Evolutionary conservation across 2,797 vertebrate species (phyloP), one percentile per base, ranked within the genome.

Genomic region (Sebastiscus albofasciatus): DNA sequence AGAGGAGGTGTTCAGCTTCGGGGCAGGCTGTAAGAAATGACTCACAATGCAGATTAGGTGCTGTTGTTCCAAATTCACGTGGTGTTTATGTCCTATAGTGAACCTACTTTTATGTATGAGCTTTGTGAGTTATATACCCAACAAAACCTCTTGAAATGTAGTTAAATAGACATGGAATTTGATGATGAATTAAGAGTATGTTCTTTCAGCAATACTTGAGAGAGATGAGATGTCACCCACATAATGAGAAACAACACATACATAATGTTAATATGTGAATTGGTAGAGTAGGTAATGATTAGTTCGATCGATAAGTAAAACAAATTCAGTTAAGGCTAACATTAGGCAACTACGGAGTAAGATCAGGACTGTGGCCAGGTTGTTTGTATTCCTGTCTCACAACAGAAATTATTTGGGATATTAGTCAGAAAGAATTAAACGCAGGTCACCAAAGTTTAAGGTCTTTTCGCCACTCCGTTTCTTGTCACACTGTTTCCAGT

Each of bases 21-120:
- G 98, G 46, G 96, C 95, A 0, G 89, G 93, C 90, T 99, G 98
- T 99, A 93, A 97, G 98, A 81, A 61, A 80, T 33, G 0, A 18
- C 18, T 71, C n/a, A 69, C 46, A 24, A 8, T 1, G 1, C 6
- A 56, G 36, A 64, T 52, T 36, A 26, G 55, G 4, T 39, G 27
- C 11, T 58, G 39, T 14, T 59, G 7, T 22, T 49, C n/a, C 64
- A 34, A 49, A 29, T 67, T 14, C 18, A 46, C 2, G 6, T 67
- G 13, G 27, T 36, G 18, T 22, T 22, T 42, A 33, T 4, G 31
- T 49, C 16, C 58, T 10, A 13, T 59, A 5, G 16, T 13, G 18
- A 34, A 70, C 18, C 8, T 42, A 27, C 8, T 24, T n/a, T 49
- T 67, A 66, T 31, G 59, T 54, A 26, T 60, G 16, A 27, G 11